Conservation (phyloP, 2,888 invertebrate species). For the Deilephila elpenor region DNA sequence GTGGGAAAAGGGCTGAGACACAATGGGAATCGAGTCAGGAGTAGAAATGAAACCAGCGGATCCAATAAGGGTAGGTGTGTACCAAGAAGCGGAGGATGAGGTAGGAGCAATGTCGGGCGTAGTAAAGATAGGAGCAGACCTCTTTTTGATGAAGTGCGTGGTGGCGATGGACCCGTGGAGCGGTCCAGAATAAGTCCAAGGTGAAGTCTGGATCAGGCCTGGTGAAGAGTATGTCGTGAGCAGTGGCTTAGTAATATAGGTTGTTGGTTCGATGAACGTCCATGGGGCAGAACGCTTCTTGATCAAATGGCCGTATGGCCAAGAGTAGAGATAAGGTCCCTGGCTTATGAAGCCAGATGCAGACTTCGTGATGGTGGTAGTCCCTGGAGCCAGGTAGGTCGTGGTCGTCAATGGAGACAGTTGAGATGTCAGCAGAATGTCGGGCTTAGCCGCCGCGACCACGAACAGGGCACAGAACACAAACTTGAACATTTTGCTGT, state of each 20-base stretch:
- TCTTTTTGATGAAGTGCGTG: constrained; percentile 26
- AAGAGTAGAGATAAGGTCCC: constrained; percentile 9
- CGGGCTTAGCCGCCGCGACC: constrained; percentile 24
- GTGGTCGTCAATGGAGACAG: background rate
- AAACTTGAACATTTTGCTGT: constrained; percentile 24
- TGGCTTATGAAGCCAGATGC: background rate
- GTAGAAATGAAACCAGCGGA: background rate
- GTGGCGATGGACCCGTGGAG: constrained; percentile 15
- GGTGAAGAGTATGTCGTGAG: constrained; percentile 7
- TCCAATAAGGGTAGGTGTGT: background rate
- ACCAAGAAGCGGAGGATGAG: background rate
- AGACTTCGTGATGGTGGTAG: constrained; percentile 18
- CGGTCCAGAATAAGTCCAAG: background rate
- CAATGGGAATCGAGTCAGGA: background rate
- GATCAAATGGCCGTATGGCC: constrained; percentile 11
- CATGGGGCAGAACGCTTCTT: constrained; percentile 20
- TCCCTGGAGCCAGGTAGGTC: constrained; percentile 1
- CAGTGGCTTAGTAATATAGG: background rate
- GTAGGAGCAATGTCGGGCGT: constrained; percentile 11
- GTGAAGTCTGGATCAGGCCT: background rate
- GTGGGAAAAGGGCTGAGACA: background rate
- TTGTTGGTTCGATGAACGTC: constrained; percentile 15
- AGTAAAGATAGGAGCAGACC: constrained; percentile 8
- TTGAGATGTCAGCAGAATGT: background rate
- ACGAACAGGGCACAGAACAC: constrained; percentile 14